Evolutionary conservation across 2,888 invertebrate species (phyloP).

Genomic region (Venusia cambrica): DNA sequence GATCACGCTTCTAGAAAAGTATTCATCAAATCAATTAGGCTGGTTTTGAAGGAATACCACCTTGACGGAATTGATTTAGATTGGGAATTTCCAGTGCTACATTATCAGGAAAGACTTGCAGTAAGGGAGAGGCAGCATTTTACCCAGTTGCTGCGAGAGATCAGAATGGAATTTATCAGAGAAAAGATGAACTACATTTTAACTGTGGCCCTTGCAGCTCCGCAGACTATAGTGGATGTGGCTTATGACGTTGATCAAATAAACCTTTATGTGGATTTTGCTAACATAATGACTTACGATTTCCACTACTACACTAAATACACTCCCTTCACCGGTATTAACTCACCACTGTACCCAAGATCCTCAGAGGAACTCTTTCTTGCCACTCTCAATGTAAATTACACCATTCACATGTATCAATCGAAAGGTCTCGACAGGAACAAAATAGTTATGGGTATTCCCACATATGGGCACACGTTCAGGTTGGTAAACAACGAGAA

Average conservation of each 20-base stretch:
- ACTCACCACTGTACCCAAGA: constrained; percentile 88
- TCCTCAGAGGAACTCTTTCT: constrained; percentile 83
- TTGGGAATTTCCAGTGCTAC: constrained; percentile 92
- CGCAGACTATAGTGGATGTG: constrained; percentile 85
- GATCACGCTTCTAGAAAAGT: constrained; percentile 86
- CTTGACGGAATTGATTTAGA: constrained; percentile 90
- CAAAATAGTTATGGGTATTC: constrained; percentile 92
- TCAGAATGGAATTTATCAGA: constrained; percentile 84
- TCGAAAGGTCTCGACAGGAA: constrained; percentile 86
- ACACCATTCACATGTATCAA: constrained; percentile 89
- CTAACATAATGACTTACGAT: constrained; percentile 96
- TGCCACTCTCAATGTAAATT: constrained; percentile 89
- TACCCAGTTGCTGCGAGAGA: constrained; percentile 86
- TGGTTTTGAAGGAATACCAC: constrained; percentile 72
- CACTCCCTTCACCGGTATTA: constrained; percentile 91
- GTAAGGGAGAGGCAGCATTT: constrained; percentile 85
- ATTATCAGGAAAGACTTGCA: constrained; percentile 20
- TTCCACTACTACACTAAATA: constrained; percentile 89
- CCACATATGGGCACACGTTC: constrained; percentile 92
- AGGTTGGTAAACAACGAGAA: constrained; percentile 85
- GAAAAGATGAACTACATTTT: constrained; percentile 82
- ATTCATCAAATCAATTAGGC: constrained; percentile 79
- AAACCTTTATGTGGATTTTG: constrained; percentile 90
- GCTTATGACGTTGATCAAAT: constrained; percentile 90
- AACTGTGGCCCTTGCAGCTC: constrained; percentile 90